phyloP scores from a whole-genome alignment of 1,140 invertebrate genomes.

The Dendroctonus valens region DNA sequence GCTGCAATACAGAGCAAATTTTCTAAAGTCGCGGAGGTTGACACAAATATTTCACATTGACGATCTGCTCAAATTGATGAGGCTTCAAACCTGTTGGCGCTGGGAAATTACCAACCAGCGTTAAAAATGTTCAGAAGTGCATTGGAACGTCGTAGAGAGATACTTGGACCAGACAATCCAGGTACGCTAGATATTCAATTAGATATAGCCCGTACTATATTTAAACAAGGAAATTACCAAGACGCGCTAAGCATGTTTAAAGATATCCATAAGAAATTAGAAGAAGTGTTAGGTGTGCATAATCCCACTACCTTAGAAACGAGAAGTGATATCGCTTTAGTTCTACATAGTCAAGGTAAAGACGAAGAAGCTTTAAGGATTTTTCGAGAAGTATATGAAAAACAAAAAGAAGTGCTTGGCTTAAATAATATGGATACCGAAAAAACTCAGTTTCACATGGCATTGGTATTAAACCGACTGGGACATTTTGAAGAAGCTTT shows the following conservation, averaged over 20 bases:
- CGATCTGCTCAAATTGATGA: not conserved
- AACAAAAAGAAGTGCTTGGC: slow-evolving; percentile 38
- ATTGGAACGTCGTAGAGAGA: slow-evolving; percentile 1
- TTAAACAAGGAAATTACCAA: slow-evolving; percentile 8
- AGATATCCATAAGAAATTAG: not conserved
- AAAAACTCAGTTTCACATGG: slow-evolving; percentile 1
- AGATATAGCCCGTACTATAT: not conserved
- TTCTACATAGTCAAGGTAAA: slow-evolving; percentile 34
- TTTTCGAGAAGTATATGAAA: slow-evolving; percentile 35
- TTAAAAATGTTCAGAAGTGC: not conserved
- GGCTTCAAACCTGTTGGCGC: not conserved
- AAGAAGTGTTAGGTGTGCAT: slow-evolving; percentile 6
- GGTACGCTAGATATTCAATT: slow-evolving; percentile 2
- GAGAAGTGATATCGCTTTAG: slow-evolving; percentile 33
- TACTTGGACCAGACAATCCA: slow-evolving; percentile 2
- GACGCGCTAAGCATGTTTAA: slow-evolving; percentile 3
- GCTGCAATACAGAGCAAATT: slow-evolving; percentile 2
- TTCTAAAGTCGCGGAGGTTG: slow-evolving; percentile 3
- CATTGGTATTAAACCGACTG: not conserved
- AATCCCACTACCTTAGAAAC: slow-evolving; percentile 38
- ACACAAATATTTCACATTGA: not conserved
- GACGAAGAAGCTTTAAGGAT: slow-evolving; percentile 42
- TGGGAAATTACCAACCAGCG: not conserved
- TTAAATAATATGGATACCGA: slow-evolving; percentile 1
- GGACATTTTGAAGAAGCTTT: slow-evolving; percentile 4